Base-by-base conservation (phyloP, 2,797 vertebrate genomes). In the Florisuga fusca region DNA sequence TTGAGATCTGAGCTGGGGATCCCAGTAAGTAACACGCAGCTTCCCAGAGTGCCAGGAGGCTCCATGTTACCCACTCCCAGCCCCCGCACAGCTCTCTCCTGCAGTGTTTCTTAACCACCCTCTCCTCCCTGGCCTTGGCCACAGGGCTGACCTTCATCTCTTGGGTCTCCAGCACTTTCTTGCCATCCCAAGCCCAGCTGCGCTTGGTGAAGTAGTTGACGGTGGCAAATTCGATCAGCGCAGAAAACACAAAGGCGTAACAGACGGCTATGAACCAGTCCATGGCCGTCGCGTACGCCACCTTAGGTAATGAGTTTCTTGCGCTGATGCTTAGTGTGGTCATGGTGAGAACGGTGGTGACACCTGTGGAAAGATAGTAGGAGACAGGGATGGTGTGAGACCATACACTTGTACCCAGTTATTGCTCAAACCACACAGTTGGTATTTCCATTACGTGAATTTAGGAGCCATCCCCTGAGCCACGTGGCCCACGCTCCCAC, bases 251-350 rank as follows among this genome's bases (percentile, higher is more conserved):
- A 96, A 99, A 99, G 97, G 99, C 99, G 94, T 99, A 99, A 98
- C 99, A 99, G 97, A 99, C 99, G 12, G 99, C 99, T 98, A 99
- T 99, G 98, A 99, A 99, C 99, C 99, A 99, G 98, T 99, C 99
- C 99, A 99, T 99, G 97, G 99, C 99, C 29, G 99, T 99, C 97
- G 99, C 99, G 27, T 99, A 99, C 72, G 99, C 99, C 98, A 99
- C 99, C 96, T 99, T 99, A 94, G 99, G 99, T 89, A 99, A 98
- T 33, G 99, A 99, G 98, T 99, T 99, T 98, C 99, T 98, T 96
- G 99, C 99, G 97, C 99, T 99, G 98, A 99, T 99, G 98, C 99
- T 99, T 95, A 99, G 97, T 7, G 99, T 99, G 83, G 99, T 99
- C 99, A 99, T 99, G 95, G 99, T 99, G 94, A 99, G 98, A 91